These are phyloP conservation scores for Odontesthes bonariensis DNA, from an alignment of 2,113 vertebrate genomes.

Conservation along the genomic window DNA sequence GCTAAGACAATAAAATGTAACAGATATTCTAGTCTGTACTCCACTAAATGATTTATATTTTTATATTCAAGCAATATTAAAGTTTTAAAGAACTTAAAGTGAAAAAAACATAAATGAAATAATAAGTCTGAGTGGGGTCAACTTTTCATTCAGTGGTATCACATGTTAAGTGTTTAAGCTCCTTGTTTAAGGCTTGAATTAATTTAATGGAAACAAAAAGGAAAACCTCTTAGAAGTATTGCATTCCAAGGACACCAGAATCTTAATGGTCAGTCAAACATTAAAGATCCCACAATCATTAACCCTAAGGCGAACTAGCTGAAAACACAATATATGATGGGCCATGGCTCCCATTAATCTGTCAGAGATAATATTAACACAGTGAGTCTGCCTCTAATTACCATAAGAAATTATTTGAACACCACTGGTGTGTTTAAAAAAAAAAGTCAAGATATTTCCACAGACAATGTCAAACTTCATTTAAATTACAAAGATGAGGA, in stretches of 20 bases:
- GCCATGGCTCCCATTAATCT: slow-evolving; percentile 35
- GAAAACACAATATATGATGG: background rate
- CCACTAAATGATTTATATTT: no score
- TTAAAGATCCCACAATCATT: slow-evolving; percentile 34
- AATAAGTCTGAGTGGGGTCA: slow-evolving; percentile 9
- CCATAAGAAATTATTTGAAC: background rate
- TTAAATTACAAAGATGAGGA: background rate
- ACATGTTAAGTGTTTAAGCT: background rate
- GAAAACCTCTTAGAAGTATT: background rate
- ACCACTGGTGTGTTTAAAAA: background rate
- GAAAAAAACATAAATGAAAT: background rate
- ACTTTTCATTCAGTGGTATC: background rate
- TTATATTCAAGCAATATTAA: background rate
- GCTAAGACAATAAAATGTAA: no score
- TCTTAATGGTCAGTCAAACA: slow-evolving; percentile 12
- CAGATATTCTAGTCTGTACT: no score
- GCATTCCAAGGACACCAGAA: background rate
- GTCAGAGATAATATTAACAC: slow-evolving; percentile 21
- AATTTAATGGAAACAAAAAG: background rate
- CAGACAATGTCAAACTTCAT: background rate
- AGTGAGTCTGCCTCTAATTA: background rate
- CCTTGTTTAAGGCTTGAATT: background rate
- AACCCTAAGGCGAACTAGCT: slow-evolving; percentile 32
- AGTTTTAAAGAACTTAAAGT: background rate
- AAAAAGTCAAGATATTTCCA: slow-evolving; percentile 1